Conservation (phyloP, 2,113 vertebrate species). For the Sander vitreus region DNA sequence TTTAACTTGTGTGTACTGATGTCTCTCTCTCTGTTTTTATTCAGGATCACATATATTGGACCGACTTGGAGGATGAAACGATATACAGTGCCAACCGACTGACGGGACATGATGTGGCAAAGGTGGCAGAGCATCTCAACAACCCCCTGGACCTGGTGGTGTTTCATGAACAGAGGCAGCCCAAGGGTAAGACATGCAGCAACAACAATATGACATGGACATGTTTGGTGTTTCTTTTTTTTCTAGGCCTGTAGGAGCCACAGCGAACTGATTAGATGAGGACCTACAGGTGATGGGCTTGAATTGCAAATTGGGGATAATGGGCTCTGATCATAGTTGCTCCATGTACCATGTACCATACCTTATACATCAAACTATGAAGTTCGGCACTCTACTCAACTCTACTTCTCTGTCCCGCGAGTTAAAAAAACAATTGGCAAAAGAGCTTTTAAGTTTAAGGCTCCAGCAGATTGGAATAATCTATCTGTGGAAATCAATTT, state of each 20-base stretch:
- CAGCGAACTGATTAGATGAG: neutral
- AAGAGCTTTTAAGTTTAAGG: too few species aligned
- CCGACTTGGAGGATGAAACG: constrained; percentile 94
- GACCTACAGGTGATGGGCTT: neutral
- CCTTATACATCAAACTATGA: too few species aligned
- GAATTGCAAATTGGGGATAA: neutral
- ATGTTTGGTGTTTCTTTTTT: neutral
- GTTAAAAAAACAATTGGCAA: too few species aligned
- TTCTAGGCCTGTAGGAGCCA: neutral
- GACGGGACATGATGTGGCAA: constrained; percentile 89
- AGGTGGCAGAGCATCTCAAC: constrained; percentile 94
- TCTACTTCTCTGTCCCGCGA: too few species aligned
- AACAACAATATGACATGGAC: neutral
- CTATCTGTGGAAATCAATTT: too few species aligned
- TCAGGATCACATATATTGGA: constrained; percentile 97
- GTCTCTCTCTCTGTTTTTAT: neutral
- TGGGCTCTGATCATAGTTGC: neutral
- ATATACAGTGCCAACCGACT: constrained; percentile 96
- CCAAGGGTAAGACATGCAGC: constrained; percentile 85
- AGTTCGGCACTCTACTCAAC: too few species aligned
- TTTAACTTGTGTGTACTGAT: neutral
- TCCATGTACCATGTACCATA: neutral
- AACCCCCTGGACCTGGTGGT: constrained; percentile 96
- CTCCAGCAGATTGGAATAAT: too few species aligned
- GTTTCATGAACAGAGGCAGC: constrained; percentile 95